These are phyloP conservation scores for Ellobium chinense DNA, from an alignment of 2,888 invertebrate species.

Conservation along the genomic window DNA sequence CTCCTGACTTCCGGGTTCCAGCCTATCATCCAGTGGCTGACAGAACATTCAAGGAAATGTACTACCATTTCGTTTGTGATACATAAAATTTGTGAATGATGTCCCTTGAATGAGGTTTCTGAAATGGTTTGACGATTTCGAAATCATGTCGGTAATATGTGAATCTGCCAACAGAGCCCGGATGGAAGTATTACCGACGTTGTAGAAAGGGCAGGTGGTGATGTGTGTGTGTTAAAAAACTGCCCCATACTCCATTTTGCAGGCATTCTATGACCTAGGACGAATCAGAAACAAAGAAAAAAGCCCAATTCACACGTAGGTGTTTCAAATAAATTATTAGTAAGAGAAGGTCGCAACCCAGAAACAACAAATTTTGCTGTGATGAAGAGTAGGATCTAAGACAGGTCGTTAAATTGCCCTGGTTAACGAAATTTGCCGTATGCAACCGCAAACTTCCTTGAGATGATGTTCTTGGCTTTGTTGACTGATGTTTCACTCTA, in stretches of 20 bases:
- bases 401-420: not conserved
- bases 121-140: not conserved
- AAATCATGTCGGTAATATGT: conserved; percentile 23
- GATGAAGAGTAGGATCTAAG: not conserved
- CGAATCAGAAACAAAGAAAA: too few relatives aligned
- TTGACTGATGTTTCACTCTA: not conserved
- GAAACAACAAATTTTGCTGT: not conserved
- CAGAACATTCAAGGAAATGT: too few relatives aligned
- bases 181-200: conserved; percentile 12
- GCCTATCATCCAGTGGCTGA: too few relatives aligned
- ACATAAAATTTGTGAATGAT: too few relatives aligned
- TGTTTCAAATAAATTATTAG: not conserved
- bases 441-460: conserved; percentile 10
- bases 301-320: not conserved
- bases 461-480: not conserved
- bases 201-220: conserved; percentile 6
- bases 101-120: too few relatives aligned
- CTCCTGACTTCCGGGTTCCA: too few relatives aligned
- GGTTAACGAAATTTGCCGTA: conserved; percentile 18
- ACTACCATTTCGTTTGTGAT: too few relatives aligned
- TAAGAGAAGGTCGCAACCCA: not conserved
- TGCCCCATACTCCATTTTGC: not conserved
- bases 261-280: not conserved
- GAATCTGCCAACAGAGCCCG: conserved; percentile 10
- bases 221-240: not conserved